phyloP scores from a whole-genome alignment of 2,797 vertebrate species.

The Rhinoraja longicauda region DNA sequence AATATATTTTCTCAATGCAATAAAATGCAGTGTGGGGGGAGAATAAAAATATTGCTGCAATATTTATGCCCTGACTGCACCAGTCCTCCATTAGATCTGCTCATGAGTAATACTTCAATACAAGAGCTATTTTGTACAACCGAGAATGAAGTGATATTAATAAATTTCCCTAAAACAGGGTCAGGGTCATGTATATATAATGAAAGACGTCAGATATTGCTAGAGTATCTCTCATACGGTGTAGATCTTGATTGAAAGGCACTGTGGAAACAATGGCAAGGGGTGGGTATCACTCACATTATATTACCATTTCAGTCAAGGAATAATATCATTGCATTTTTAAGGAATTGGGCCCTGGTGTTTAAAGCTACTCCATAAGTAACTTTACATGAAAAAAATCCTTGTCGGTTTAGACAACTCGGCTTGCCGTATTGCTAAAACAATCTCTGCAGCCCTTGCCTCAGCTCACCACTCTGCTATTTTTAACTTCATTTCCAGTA shows the following conservation, averaged over 20 bases:
- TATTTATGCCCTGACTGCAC: background rate
- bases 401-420: background rate
- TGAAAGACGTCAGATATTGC: constrained; percentile 20
- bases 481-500: constrained; percentile 20
- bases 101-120: background rate
- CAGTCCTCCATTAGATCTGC: background rate
- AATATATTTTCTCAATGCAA: constrained; percentile 36
- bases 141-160: constrained; percentile 14
- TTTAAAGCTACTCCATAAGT: constrained; percentile 1
- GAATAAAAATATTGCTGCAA: constrained; percentile 19
- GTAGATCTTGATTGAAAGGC: constrained; percentile 5
- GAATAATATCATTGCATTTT: constrained; percentile 24
- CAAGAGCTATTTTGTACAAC: constrained; percentile 14
- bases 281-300: background rate
- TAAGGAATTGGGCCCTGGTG: background rate
- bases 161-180: background rate
- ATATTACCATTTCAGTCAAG: constrained; percentile 31
- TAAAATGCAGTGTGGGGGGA: background rate
- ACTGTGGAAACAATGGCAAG: background rate
- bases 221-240: background rate
- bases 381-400: background rate
- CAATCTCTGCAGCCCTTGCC: background rate
- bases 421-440: background rate
- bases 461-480: background rate
- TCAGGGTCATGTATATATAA: constrained; percentile 15